phyloP scores from a whole-genome alignment of 2,797 vertebrate species.

The Lacerta agilis region DNA sequence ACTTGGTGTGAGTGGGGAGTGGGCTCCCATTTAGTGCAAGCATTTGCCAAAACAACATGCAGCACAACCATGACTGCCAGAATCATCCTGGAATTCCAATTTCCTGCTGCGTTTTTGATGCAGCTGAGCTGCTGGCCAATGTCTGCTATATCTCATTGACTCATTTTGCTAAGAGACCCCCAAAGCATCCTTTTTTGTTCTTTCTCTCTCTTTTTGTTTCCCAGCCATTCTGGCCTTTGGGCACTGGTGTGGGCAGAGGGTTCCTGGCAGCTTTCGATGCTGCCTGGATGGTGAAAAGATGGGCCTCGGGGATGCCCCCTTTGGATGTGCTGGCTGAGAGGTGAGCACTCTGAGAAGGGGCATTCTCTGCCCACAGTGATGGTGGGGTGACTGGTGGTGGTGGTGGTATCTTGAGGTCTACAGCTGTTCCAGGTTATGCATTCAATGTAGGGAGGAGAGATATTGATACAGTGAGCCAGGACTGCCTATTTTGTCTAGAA shows the following conservation, averaged over 20 bases:
- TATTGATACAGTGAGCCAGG: no score
- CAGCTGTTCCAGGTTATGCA: background rate
- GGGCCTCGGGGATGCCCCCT: constrained; percentile 81
- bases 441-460: background rate
- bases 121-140: background rate
- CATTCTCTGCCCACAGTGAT: background rate
- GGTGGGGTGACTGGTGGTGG: background rate
- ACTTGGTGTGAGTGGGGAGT: background rate
- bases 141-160: background rate
- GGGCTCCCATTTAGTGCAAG: background rate
- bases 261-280: constrained; percentile 91
- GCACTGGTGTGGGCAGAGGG: constrained; percentile 92
- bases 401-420: background rate
- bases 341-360: constrained; percentile 72
- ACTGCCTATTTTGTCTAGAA: background rate
- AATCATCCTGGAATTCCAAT: background rate
- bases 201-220: constrained; percentile 32
- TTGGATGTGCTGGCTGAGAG: constrained; percentile 90
- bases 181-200: background rate
- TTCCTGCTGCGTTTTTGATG: background rate
- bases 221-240: constrained; percentile 96
- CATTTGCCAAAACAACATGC: background rate
- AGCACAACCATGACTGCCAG: background rate
- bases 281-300: constrained; percentile 92
- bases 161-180: background rate